phyloP scores from a whole-genome alignment of 2,113 vertebrate species.

The Atractosteus spatula region DNA sequence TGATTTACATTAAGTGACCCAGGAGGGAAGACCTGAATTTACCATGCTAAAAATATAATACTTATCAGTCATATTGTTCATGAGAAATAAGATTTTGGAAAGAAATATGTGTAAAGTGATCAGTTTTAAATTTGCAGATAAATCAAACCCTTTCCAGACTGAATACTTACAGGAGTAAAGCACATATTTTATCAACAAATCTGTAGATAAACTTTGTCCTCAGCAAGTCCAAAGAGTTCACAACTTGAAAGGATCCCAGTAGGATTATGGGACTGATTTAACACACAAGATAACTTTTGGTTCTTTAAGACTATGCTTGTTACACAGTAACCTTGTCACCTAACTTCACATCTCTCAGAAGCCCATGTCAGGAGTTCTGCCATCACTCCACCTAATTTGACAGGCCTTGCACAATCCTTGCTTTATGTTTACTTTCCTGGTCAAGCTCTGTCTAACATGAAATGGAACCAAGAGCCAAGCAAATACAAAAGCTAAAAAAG shows the following conservation, averaged over 20 bases:
- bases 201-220: conserved; percentile 2
- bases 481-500: background rate
- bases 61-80: no score
- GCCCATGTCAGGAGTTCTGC: conserved; percentile 6
- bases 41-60: no score
- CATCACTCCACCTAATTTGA: background rate
- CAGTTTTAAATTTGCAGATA: background rate
- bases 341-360: fast-evolving
- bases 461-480: conserved; percentile 11
- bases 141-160: conserved; percentile 13
- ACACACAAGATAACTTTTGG: conserved; percentile 25
- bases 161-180: conserved; percentile 4
- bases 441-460: conserved; percentile 35
- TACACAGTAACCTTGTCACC: conserved; percentile 16
- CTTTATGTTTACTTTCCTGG: conserved; percentile 38
- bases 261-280: background rate
- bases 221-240: background rate
- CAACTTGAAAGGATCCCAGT: conserved; percentile 10
- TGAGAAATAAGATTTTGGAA: no score
- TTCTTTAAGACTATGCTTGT: background rate
- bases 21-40: no score
- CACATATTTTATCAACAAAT: background rate
- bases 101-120: no score
- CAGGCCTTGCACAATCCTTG: background rate
- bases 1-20: no score